A percentile compares a stretch with the other conserved stretches of the same genome.
Conservation (phyloP, 2,113 vertebrate species). For the Tachuris rubrigastra region DNA sequence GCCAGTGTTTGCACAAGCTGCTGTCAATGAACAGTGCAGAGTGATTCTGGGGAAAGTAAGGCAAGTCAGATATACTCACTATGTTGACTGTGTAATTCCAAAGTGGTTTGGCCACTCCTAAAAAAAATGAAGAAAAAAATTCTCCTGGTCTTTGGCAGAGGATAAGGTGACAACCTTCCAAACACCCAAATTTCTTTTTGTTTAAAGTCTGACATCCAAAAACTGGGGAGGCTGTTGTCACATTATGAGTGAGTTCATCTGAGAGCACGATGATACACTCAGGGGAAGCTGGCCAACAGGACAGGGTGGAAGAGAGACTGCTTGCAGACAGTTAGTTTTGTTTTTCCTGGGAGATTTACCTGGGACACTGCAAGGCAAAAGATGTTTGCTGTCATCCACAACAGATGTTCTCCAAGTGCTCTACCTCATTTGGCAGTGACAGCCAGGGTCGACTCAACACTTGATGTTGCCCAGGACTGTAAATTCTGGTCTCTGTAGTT, state of each 20-base stretch:
- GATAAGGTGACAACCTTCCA: constrained; percentile 34
- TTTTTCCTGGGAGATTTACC: background rate
- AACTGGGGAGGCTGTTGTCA: background rate
- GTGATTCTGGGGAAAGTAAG: background rate
- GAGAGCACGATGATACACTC: background rate
- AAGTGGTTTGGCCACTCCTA: constrained; percentile 43
- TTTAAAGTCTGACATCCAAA: constrained; percentile 27
- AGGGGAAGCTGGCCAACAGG: background rate
- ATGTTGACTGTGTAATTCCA: constrained; percentile 41
- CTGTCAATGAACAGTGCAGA: background rate
- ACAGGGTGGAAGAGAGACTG: background rate
- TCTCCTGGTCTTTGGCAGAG: constrained; percentile 57
- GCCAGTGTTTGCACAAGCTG: background rate
- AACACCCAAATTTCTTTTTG: constrained; percentile 51
- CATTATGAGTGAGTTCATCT: constrained; percentile 36
- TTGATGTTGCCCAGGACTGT: constrained; percentile 6
- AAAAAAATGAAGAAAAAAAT: constrained; percentile 45
- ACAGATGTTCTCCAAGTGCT: background rate
- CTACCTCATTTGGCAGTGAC: background rate
- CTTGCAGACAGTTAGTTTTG: background rate
- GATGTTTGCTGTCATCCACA: background rate
- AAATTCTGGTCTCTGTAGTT: constrained; percentile 1
- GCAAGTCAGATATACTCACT: background rate
- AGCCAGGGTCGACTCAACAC: background rate
- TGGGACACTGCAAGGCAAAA: background rate